A percentile compares a stretch with the other conserved stretches of the same genome.
These are phyloP conservation scores for Squalus acanthias DNA, from an alignment of 2,797 vertebrate genomes.

Conservation along the genomic window DNA sequence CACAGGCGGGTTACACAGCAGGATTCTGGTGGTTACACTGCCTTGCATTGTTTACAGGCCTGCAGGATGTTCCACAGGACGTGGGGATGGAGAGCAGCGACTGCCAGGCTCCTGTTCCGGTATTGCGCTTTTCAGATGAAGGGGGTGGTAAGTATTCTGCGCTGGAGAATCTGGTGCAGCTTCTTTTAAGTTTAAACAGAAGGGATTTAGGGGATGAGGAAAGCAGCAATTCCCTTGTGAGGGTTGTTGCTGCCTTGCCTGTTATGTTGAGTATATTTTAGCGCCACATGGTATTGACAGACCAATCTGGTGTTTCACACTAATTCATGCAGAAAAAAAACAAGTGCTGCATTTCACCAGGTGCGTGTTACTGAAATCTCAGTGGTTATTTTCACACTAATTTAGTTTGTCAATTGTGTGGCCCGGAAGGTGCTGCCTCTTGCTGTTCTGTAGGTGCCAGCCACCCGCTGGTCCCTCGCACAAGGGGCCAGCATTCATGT, in stretches of 20 bases:
- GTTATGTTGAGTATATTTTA: neutral
- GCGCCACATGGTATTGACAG: neutral
- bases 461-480: neutral
- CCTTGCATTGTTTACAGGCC: fast-evolving
- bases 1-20: no score
- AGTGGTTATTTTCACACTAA: neutral
- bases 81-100: constrained; percentile 40
- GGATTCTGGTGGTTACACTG: neutral
- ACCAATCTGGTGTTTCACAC: neutral
- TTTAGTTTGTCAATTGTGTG: neutral
- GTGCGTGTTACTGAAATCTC: neutral
- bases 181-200: no score
- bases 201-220: neutral
- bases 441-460: neutral
- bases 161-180: neutral
- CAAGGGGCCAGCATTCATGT: neutral
- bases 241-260: neutral
- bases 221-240: neutral
- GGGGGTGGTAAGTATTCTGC: neutral
- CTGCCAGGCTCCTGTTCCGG: neutral
- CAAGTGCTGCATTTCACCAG: neutral
- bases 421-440: neutral
- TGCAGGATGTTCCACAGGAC: constrained; percentile 3
- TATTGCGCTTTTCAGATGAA: constrained; percentile 32
- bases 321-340: neutral